Base-by-base conservation (phyloP, 2,797 vertebrate genomes). In the Gymnocypris eckloni region DNA sequence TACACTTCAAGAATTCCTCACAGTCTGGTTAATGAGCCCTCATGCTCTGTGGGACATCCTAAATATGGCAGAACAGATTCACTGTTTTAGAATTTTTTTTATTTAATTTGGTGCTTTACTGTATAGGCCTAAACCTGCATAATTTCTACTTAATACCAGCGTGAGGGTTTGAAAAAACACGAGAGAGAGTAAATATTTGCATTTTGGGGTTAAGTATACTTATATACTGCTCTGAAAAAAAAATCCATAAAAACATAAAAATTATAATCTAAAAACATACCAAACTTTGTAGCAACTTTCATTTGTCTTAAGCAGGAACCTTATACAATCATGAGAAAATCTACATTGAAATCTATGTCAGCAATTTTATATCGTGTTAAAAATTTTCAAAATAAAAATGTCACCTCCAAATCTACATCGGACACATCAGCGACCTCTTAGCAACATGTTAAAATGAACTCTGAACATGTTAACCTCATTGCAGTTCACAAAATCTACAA, bases 271-370 rank as follows among this genome's bases (percentile, higher is more conserved):
- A 15, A 59, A 69, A 75, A 61, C 66, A 66, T 73, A 50, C 79
- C 79, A 39, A 85, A 77, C 56, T 79, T 85, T 82, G 22, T 64
- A 87, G 28, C n/a, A 56, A 56, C 67, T 79, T 18, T 28, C 48
- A 45, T 80, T 81, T 76, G 70, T 84, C 69, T 79, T 64, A 45
- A 45, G 43, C 43, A 43, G 41, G 41, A 43, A 43, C 41, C 41
- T 45, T 2, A 45, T 45, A 45, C 11, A 9, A 11, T 2, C 43
- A 11, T 10, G 41, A 43, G 9, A 43, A 43, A 43, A 43, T 43
- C 41, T 43, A 10, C 9, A 45, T 11, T 11, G 10, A 45, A 43
- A 33, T 33, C 33, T 2, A 43, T 43, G 9, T 43, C 43, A 45
- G 43, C 43, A 45, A 45, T 45, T 2, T 45, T 2, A 45, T 45